Percentiles rank a stretch among this genome's conserved stretches.
These are phyloP conservation scores for Philotrypesis tridentata DNA, from an alignment of 1,140 invertebrate species.

Conservation along the genomic window DNA sequence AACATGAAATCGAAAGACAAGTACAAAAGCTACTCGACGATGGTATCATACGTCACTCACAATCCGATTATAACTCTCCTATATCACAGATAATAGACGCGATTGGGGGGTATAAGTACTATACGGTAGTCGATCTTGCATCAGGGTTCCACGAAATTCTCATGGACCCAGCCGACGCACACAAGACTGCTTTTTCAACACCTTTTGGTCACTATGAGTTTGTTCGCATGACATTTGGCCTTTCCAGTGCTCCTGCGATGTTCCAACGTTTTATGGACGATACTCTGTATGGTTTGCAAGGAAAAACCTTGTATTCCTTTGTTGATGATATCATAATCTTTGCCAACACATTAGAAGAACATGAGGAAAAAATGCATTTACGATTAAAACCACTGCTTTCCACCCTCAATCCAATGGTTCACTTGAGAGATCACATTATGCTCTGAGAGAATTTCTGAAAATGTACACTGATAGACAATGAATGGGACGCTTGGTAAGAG, in stretches of 20 bases:
- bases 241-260: background rate
- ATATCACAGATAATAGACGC: too few species aligned
- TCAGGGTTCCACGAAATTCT: too few species aligned
- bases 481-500: background rate
- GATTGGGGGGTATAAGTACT: background rate
- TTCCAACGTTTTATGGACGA: background rate
- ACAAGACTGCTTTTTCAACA: background rate
- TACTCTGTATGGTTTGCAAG: background rate
- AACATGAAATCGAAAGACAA: too few species aligned
- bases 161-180: background rate
- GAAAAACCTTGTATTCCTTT: too few species aligned
- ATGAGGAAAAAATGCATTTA: background rate
- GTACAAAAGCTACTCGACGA: too few species aligned
- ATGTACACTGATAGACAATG: background rate
- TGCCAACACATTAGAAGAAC: too few species aligned
- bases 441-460: constrained; percentile 57
- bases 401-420: constrained; percentile 54
- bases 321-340: too few species aligned
- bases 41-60: too few species aligned
- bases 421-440: too few species aligned
- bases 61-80: too few species aligned
- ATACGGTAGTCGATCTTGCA: background rate
- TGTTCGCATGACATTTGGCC: background rate
- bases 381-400: constrained; percentile 38
- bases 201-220: background rate